Percentiles rank a stretch among this genome's conserved stretches.
Evolutionary conservation across 2,113 vertebrate species (phyloP).

Genomic region (Siniperca knerii): DNA sequence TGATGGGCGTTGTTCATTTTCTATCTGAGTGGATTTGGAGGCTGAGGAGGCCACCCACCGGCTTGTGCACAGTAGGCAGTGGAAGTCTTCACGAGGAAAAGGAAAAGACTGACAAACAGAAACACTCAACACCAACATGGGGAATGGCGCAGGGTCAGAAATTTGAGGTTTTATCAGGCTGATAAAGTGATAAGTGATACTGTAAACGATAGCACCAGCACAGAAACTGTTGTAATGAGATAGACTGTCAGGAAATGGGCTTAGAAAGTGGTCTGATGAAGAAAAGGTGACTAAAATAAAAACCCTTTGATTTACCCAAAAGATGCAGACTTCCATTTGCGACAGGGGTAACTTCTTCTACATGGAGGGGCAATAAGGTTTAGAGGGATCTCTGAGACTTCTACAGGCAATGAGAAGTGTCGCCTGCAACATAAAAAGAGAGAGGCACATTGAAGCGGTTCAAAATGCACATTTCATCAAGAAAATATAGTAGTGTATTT

Average conservation of each 20-base stretch:
- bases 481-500: not conserved
- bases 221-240: slow-evolving; percentile 30
- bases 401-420: slow-evolving; percentile 79
- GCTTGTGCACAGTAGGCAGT: slow-evolving; percentile 32
- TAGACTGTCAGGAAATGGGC: slow-evolving; percentile 7
- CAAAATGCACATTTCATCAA: slow-evolving; percentile 44
- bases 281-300: slow-evolving; percentile 29
- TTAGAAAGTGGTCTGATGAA: slow-evolving; percentile 22
- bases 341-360: slow-evolving; percentile 83
- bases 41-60: slow-evolving; percentile 55
- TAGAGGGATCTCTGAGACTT: slow-evolving; percentile 80
- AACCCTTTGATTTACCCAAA: slow-evolving; percentile 82
- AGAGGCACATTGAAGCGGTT: slow-evolving; percentile 48
- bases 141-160: slow-evolving; percentile 18
- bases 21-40: slow-evolving; percentile 59
- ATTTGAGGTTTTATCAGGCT: slow-evolving; percentile 11
- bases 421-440: slow-evolving; percentile 76
- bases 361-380: slow-evolving; percentile 75
- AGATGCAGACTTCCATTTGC: slow-evolving; percentile 86
- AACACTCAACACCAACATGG: slow-evolving; percentile 34
- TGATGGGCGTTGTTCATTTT: slow-evolving; percentile 68
- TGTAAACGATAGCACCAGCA: not conserved
- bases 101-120: slow-evolving; percentile 35
- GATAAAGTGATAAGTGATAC: slow-evolving; percentile 2
- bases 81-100: slow-evolving; percentile 44